These are phyloP conservation scores for Henricia sp. DNA, from an alignment of 53 echinoderm and acorn worm species.

Conservation along the genomic window DNA sequence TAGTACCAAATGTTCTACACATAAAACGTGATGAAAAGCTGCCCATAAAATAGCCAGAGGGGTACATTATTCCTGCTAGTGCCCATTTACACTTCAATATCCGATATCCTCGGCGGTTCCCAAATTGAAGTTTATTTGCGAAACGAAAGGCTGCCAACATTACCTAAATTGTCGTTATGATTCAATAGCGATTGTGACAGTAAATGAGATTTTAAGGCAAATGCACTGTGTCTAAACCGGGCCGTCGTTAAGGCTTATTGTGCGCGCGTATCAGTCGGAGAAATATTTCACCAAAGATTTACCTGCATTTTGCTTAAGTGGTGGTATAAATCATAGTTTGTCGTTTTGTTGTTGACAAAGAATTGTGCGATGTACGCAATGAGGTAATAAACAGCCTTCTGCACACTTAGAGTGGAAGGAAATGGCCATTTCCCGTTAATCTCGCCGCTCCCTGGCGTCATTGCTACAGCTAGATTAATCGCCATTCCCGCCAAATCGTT, in stretches of 20 bases:
- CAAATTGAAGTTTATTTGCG: too few species aligned
- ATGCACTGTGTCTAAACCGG: background rate
- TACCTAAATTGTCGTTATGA: background rate
- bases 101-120: too few species aligned
- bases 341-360: background rate
- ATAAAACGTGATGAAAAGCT: too few species aligned
- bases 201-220: background rate
- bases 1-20: too few species aligned
- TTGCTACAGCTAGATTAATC: slow-evolving; percentile 9
- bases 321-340: slow-evolving; percentile 6
- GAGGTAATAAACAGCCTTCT: background rate
- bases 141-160: background rate
- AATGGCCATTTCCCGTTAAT: slow-evolving; percentile 29
- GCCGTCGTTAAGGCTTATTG: background rate
- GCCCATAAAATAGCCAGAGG: too few species aligned
- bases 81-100: too few species aligned
- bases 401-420: slow-evolving; percentile 13
- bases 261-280: background rate
- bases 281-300: slow-evolving; percentile 1
- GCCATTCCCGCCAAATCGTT: background rate
- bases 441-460: slow-evolving; percentile 13
- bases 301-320: background rate
- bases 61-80: too few species aligned
- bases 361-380: background rate
- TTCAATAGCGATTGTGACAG: background rate